phyloP scores from a whole-genome alignment of 2,888 invertebrate species.

The Harmothoe impar region DNA sequence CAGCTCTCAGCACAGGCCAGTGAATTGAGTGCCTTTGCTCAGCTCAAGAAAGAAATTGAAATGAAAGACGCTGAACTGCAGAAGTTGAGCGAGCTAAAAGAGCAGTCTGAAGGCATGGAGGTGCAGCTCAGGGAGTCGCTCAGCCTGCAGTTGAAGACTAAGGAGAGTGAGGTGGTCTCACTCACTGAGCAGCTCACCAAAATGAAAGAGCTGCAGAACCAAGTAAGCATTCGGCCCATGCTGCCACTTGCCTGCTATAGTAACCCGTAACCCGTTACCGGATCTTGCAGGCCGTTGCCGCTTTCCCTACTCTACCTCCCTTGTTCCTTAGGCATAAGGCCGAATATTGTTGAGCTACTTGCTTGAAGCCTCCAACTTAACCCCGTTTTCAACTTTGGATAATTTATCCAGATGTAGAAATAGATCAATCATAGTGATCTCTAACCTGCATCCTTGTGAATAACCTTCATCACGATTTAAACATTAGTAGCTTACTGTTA shows the following conservation, averaged over 20 bases:
- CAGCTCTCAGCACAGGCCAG: background rate
- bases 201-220: conserved; percentile 51
- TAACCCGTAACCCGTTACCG: background rate
- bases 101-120: background rate
- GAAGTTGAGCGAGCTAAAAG: background rate
- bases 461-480: no score
- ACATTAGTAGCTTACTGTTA: no score
- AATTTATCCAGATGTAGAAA: no score
- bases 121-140: conserved; percentile 26
- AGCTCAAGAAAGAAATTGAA: conserved; percentile 26
- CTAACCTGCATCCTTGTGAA: no score
- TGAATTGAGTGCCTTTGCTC: background rate
- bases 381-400: no score
- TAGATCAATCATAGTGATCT: no score
- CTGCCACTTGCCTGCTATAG: background rate
- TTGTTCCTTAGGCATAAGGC: background rate
- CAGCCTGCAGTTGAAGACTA: conserved; percentile 8
- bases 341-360: no score
- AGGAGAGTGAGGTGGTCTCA: conserved; percentile 39
- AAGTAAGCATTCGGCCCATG: conserved; percentile 58
- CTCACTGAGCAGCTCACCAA: conserved; percentile 56
- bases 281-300: background rate
- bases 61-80: conserved; percentile 28
- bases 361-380: no score
- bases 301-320: background rate